Evolutionary conservation across 2,888 invertebrate genomes (phyloP), one percentile per base, ranked within the genome.

Genomic region (Anorthoa munda): DNA sequence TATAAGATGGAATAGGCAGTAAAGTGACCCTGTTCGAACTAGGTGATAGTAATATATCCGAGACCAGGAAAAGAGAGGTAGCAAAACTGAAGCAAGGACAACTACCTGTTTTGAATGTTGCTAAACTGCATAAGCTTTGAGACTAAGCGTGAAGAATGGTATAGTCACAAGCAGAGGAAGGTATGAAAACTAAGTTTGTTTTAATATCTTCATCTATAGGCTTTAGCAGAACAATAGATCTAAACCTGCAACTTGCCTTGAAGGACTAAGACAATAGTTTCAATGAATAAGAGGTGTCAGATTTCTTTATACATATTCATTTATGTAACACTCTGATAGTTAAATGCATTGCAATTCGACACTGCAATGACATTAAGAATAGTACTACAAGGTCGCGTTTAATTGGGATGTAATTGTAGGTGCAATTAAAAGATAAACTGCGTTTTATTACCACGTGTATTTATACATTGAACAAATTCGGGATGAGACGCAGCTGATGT

Each of bases 51-150:
- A 50, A 76, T 66, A 76, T 66, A 51, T 53, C n/a, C 31, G 63
- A 76, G 66, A 81, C 68, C 76, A 81, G 86, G 86, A 86, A 86
- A 86, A 84, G 84, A 80, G 72, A 78, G 84, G 74, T 64, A 58
- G 73, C 66, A 31, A 82, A 72, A 68, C 59, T 56, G 66, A 69
- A 76, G 68, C 86, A 79, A 87, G 87, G 86, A 67, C 87, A 77
- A 60, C 61, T 39, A 79, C 75, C 53, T 45, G 81, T 70, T 79
- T 66, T 71, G 39, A 78, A 67, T 81, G 64, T 81, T 71, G 70
- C 68, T 75, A 67, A 73, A 70, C 53, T 63, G 3, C 50, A 65
- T 58, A 26, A 60, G 65, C 72, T 60, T 64, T 58, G 48, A 59
- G 17, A 50, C 48, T 66, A 68, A 66, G 48, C 46, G 23, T 65